These are phyloP conservation scores for Drosophila takahashii DNA, from an alignment of 1,140 invertebrate genomes.

Conservation along the genomic window DNA sequence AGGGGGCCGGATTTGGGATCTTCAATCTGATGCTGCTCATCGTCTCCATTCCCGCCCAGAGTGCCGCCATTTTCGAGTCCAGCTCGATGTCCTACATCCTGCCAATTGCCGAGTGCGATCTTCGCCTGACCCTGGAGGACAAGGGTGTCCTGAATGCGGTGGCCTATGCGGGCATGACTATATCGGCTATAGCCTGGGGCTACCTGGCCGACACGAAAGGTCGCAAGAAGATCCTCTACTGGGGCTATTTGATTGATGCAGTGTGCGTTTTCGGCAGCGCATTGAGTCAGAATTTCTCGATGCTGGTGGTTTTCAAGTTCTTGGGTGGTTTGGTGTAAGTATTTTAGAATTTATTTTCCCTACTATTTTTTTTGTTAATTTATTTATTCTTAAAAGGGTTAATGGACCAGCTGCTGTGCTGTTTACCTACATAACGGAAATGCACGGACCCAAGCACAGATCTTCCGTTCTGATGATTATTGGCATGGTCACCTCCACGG, in stretches of 20 bases:
- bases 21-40: conserved; percentile 89
- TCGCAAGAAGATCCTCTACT: conserved; percentile 89
- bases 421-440: conserved; percentile 89
- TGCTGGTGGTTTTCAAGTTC: conserved; percentile 90
- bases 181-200: conserved; percentile 93
- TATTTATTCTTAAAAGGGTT: conserved; percentile 85
- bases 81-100: conserved; percentile 89
- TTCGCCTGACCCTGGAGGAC: conserved; percentile 87
- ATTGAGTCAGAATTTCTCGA: conserved; percentile 89
- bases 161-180: conserved; percentile 92
- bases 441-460: conserved; percentile 88
- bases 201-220: conserved; percentile 92
- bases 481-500: conserved; percentile 87
- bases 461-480: conserved; percentile 87
- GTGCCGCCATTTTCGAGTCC: conserved; percentile 88
- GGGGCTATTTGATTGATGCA: conserved; percentile 89
- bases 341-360: conserved; percentile 64
- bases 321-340: conserved; percentile 91
- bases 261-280: conserved; percentile 89
- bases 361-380: conserved; percentile 33
- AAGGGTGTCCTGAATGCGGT: conserved; percentile 89
- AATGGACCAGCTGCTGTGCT: conserved; percentile 90
- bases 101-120: conserved; percentile 89
- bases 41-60: conserved; percentile 87
- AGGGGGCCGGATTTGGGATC: conserved; percentile 87